A percentile compares a stretch with the other conserved stretches of the same genome.
Conservation (phyloP, 2,888 invertebrate genomes). For the Rhagium mordax region DNA sequence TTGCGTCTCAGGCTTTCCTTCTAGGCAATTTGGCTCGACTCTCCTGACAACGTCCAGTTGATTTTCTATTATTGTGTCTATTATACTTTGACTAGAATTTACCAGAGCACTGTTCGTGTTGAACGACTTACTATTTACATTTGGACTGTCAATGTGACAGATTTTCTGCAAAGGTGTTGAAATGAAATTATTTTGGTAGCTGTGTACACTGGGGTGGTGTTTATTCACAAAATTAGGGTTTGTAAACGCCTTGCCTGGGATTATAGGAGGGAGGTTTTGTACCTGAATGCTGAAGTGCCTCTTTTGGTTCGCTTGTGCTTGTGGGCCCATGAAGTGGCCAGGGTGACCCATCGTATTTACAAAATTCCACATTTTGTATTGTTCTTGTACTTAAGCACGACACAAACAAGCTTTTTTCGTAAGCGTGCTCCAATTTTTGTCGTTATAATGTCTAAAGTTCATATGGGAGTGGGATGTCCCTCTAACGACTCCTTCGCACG, state of each 20-base stretch:
- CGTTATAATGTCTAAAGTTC: constrained; percentile 30
- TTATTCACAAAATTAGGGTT: constrained; percentile 54
- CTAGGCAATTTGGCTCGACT: constrained; percentile 1
- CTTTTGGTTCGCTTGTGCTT: constrained; percentile 35
- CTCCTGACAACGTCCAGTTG: constrained; percentile 35
- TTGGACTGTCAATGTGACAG: constrained; percentile 31
- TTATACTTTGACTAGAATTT: constrained; percentile 50
- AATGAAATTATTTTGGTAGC: constrained; percentile 16
- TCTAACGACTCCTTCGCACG: constrained; percentile 34
- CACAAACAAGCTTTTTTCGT: constrained; percentile 9
- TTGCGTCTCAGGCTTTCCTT: background rate
- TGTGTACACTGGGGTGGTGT: constrained; percentile 37
- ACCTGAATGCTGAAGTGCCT: constrained; percentile 39
- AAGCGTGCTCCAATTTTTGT: constrained; percentile 15
- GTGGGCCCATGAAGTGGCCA: constrained; percentile 29
- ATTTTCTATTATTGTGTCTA: constrained; percentile 44
- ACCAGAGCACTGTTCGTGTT: constrained; percentile 22
- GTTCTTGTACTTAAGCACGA: constrained; percentile 20
- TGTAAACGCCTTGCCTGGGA: constrained; percentile 43
- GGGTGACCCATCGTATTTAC: constrained; percentile 26
- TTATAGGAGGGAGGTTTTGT: constrained; percentile 31
- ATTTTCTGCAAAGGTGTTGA: constrained; percentile 9
- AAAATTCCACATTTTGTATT: constrained; percentile 39
- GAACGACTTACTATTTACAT: constrained; percentile 8
- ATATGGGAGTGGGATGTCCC: constrained; percentile 32